These are phyloP conservation scores for Rhimphoctona megacephalus DNA, from an alignment of 2,888 invertebrate species.

Conservation along the genomic window DNA sequence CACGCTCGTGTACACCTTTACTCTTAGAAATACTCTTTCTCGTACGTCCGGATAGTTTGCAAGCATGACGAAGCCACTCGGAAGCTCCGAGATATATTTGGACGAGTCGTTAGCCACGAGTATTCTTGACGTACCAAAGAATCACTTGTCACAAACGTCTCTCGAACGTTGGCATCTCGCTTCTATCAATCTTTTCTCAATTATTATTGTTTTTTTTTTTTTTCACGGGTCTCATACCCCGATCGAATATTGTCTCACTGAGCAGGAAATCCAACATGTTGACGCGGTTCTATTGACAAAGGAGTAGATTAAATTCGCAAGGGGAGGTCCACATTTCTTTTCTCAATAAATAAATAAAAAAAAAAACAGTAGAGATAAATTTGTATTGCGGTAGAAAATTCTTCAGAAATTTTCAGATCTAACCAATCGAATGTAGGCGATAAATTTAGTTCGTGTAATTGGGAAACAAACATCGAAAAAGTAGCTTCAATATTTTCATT, in stretches of 20 bases:
- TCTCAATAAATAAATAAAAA: not conserved
- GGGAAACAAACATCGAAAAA: not conserved
- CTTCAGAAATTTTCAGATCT: not conserved
- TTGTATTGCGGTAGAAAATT: not conserved
- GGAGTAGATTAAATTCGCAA: constrained; percentile 2
- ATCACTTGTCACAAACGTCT: constrained; percentile 43
- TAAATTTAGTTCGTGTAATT: not conserved
- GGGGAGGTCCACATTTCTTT: not conserved
- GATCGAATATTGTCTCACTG: constrained; percentile 1
- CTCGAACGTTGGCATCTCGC: constrained; percentile 36
- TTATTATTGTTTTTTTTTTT: constrained; percentile 14
- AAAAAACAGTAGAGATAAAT: not conserved
- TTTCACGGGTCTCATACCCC: constrained; percentile 10
- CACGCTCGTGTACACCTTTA: constrained; percentile 4
- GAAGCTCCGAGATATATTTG: constrained; percentile 66
- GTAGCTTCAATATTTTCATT: not conserved
- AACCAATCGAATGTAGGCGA: not conserved
- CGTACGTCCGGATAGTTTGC: constrained; percentile 77
- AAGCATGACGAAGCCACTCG: constrained; percentile 80
- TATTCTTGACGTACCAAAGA: constrained; percentile 73
- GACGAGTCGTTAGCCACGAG: constrained; percentile 77
- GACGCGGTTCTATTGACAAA: constrained; percentile 12
- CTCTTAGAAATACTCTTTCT: constrained; percentile 23
- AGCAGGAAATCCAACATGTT: not conserved
- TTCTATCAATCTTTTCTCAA: constrained; percentile 29